Conservation (phyloP, 2,797 vertebrate genomes). For the Psittacula echo region DNA sequence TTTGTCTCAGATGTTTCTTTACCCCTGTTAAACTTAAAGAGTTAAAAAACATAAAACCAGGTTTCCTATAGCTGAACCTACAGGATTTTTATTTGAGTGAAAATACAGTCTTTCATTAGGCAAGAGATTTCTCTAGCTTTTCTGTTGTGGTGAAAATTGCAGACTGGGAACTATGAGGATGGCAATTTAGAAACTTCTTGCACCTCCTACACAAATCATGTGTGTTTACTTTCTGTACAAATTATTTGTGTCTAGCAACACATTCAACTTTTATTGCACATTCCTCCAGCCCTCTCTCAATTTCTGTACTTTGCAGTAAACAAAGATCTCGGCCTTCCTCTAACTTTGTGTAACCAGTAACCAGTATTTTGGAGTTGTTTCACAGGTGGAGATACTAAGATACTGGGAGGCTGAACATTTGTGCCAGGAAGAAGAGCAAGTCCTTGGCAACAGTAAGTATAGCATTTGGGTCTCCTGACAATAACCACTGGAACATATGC, state of each 20-base stretch:
- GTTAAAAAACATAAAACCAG: not conserved
- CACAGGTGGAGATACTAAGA: not conserved
- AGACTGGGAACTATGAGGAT: not conserved
- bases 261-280: not conserved
- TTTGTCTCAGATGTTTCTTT: not conserved
- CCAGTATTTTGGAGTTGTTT: not conserved
- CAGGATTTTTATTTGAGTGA: not conserved
- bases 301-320: not conserved
- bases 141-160: not conserved
- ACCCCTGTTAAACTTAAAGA: not conserved
- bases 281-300: not conserved
- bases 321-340: not conserved
- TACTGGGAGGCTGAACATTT: not conserved
- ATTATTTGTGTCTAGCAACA: not conserved
- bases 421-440: not conserved
- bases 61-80: not conserved
- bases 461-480: not conserved
- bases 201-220: not conserved
- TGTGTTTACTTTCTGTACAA: not conserved
- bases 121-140: not conserved
- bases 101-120: not conserved
- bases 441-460: not conserved
- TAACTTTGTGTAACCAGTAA: not conserved
- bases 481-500: not conserved
- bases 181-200: not conserved